Percentiles rank a stretch among this genome's conserved stretches.
Evolutionary conservation across 2,888 invertebrate genomes (phyloP).

Genomic region (Timema cristinae): DNA sequence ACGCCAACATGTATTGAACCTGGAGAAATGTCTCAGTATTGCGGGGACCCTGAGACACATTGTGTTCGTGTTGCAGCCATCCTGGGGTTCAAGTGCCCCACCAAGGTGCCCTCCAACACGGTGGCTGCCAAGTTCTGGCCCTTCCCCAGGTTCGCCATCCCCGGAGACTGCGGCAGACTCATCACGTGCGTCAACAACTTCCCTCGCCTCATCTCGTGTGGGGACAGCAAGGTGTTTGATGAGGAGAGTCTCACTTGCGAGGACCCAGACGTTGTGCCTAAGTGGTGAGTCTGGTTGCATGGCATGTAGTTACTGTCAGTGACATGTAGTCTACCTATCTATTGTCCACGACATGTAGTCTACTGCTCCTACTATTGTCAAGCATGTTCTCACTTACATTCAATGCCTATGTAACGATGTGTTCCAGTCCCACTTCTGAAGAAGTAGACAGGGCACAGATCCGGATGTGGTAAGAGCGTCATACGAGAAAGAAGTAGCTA

Average conservation of each 20-base stretch:
- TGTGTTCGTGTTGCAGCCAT: constrained; percentile 58
- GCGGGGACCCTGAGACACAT: no score
- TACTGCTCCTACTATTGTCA: no score
- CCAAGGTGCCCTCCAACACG: constrained; percentile 73
- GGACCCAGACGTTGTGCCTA: constrained; percentile 53
- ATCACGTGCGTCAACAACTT: constrained; percentile 89
- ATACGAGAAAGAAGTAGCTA: no score
- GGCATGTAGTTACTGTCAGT: no score
- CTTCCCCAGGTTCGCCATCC: constrained; percentile 84
- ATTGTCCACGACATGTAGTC: no score
- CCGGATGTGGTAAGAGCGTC: no score
- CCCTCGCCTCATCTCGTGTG: constrained; percentile 83
- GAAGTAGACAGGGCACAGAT: constrained; percentile 16
- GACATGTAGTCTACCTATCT: no score
- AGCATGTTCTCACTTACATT: no score
- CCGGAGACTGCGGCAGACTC: constrained; percentile 79
- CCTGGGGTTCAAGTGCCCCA: constrained; percentile 88
- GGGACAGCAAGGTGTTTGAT: constrained; percentile 82
- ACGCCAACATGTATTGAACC: no score
- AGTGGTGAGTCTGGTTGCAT: constrained; percentile 25
- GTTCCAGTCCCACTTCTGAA: constrained; percentile 26
- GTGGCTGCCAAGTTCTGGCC: constrained; percentile 88
- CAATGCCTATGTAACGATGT: constrained; percentile 1
- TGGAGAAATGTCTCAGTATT: no score
- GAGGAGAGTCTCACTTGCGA: constrained; percentile 79